phyloP scores from a whole-genome alignment of 2,113 vertebrate species.

The Oncorhynchus mykiss region DNA sequence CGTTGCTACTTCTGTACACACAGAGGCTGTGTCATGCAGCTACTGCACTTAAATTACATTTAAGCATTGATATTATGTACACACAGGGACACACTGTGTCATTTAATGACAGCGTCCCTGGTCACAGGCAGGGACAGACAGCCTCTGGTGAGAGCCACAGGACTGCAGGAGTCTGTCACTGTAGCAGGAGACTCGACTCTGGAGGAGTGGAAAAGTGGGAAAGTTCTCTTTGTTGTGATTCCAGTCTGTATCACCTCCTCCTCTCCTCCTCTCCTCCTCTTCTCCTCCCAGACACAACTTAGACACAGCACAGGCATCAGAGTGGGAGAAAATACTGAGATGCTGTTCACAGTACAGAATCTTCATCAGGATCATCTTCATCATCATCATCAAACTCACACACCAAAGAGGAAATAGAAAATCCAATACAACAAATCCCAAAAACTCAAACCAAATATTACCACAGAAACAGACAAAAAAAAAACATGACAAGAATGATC shows the following conservation, averaged over 20 bases:
- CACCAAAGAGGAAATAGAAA: slow-evolving; percentile 55
- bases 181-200: slow-evolving; percentile 55
- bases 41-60: slow-evolving; percentile 73
- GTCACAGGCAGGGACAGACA: slow-evolving; percentile 22
- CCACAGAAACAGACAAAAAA: slow-evolving; percentile 65
- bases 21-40: slow-evolving; percentile 76
- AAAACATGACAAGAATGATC: slow-evolving; percentile 56
- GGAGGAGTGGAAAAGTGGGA: slow-evolving; percentile 12
- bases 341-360: slow-evolving; percentile 63
- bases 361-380: slow-evolving; percentile 50
- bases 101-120: slow-evolving; percentile 44
- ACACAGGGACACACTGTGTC: slow-evolving; percentile 58
- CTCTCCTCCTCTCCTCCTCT: slow-evolving; percentile 10
- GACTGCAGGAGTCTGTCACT: slow-evolving; percentile 54
- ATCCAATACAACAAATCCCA: slow-evolving; percentile 60
- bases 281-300: slow-evolving; percentile 5
- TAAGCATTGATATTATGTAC: slow-evolving; percentile 71
- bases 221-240: slow-evolving; percentile 25
- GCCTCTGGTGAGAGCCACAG: slow-evolving; percentile 44
- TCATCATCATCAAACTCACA: slow-evolving; percentile 24
- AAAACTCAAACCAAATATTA: slow-evolving; percentile 64
- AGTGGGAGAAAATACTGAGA: slow-evolving; percentile 54
- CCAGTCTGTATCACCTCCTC: slow-evolving; percentile 19
- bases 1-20: slow-evolving; percentile 68
- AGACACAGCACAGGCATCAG: slow-evolving; percentile 24